phyloP scores from a whole-genome alignment of 2,797 vertebrate genomes.

The Silurus lanzhouensis region DNA sequence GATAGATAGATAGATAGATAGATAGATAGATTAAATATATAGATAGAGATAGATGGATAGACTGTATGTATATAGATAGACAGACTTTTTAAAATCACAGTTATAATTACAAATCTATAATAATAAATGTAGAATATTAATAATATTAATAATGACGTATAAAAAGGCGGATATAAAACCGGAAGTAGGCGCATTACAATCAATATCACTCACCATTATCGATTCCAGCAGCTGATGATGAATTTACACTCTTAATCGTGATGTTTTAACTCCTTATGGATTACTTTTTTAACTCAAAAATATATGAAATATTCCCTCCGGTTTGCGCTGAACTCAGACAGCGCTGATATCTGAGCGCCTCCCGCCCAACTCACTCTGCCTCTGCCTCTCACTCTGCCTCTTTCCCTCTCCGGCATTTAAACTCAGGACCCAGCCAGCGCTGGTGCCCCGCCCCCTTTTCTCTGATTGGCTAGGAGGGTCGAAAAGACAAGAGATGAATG shows the following conservation, averaged over 20 bases:
- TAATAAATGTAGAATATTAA: background rate
- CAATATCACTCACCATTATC: constrained; percentile 15
- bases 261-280: background rate
- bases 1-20: no score
- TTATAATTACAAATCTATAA: no score
- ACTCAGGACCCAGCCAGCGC: background rate
- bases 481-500: background rate
- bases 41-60: no score
- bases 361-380: background rate
- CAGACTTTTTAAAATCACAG: no score
- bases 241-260: background rate
- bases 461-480: background rate
- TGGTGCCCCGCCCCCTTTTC: background rate
- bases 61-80: no score
- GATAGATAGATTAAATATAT: no score
- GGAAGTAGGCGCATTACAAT: background rate
- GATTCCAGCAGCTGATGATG: background rate
- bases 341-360: background rate
- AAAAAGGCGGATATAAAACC: background rate
- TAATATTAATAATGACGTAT: background rate
- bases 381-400: background rate
- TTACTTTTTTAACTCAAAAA: background rate
- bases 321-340: background rate
- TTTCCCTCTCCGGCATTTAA: constrained; percentile 35
- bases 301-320: background rate